Percentiles rank a stretch among this genome's conserved stretches.
Evolutionary conservation across 2,113 vertebrate genomes (phyloP).

Genomic region (Thymallus thymallus): DNA sequence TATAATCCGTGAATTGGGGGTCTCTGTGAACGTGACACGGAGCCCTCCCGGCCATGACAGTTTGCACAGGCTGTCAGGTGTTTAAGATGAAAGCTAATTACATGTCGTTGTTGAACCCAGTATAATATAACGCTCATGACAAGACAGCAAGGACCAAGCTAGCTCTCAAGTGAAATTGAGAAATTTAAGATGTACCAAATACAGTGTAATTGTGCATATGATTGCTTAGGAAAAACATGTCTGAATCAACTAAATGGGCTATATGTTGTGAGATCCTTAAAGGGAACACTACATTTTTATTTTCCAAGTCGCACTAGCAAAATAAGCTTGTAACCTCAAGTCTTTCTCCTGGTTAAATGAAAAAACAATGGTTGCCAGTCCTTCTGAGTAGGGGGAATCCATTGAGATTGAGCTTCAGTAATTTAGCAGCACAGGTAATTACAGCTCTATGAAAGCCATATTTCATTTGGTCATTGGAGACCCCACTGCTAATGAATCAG

Average conservation of each 20-base stretch:
- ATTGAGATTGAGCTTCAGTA: slow-evolving; percentile 50
- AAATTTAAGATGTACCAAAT: slow-evolving; percentile 17
- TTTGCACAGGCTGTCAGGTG: slow-evolving; percentile 68
- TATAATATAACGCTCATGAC: slow-evolving; percentile 38
- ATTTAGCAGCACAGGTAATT: slow-evolving; percentile 61
- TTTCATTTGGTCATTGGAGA: slow-evolving; percentile 59
- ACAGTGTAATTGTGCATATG: slow-evolving; percentile 20
- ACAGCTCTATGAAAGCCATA: slow-evolving; percentile 47
- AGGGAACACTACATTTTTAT: slow-evolving; percentile 35
- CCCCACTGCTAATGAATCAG: slow-evolving; percentile 43
- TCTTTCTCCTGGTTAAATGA: no score
- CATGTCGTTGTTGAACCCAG: slow-evolving; percentile 57
- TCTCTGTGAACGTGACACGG: neutral
- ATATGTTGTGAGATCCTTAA: neutral
- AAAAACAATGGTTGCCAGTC: slow-evolving; percentile 11
- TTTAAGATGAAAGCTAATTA: slow-evolving; percentile 74
- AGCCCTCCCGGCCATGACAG: slow-evolving; percentile 58
- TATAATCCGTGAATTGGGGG: neutral
- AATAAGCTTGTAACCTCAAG: no score
- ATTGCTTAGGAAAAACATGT: slow-evolving; percentile 28
- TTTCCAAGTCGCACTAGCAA: slow-evolving; percentile 15
- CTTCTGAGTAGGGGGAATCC: slow-evolving; percentile 52
- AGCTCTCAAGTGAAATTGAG: slow-evolving; percentile 16
- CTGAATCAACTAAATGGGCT: neutral
- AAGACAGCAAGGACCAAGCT: slow-evolving; percentile 40